Evolutionary conservation across 2,797 vertebrate species (phyloP).

Genomic region (Microchirus variegatus): DNA sequence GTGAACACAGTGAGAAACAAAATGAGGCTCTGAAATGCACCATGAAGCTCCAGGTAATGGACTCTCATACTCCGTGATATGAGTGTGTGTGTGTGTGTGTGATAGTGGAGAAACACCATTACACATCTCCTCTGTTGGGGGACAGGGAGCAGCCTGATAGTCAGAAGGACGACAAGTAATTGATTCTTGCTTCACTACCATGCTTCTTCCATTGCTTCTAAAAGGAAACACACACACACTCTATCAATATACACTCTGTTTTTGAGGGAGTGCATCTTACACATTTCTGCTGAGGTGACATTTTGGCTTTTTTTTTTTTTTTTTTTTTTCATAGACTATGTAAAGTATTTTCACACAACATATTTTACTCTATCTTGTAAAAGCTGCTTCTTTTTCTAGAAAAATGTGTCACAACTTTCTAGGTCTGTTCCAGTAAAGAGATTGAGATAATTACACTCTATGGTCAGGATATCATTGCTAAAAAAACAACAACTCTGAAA

Average conservation of each 20-base stretch:
- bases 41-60: conserved; percentile 59
- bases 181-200: conserved; percentile 22
- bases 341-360: too few relatives aligned
- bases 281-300: conserved; percentile 22
- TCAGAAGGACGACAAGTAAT: conserved; percentile 25
- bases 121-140: conserved; percentile 32
- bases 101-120: conserved; percentile 53
- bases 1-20: conserved; percentile 25
- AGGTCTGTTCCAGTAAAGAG: too few relatives aligned
- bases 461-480: too few relatives aligned
- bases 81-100: conserved; percentile 51
- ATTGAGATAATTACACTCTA: too few relatives aligned
- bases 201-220: conserved; percentile 34
- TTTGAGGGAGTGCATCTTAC: conserved; percentile 26
- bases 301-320: conserved; percentile 10
- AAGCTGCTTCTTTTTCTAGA: too few relatives aligned
- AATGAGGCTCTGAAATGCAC: conserved; percentile 51
- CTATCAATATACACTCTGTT: conserved; percentile 6
- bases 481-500: too few relatives aligned
- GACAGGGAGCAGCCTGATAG: conserved; percentile 8
- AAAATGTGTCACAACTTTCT: too few relatives aligned
- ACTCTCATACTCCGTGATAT: conserved; percentile 48
- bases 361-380: too few relatives aligned
- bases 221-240: conserved; percentile 27
- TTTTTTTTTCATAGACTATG: background rate